Evolutionary conservation across 30 jellyfish, hydroid and myxozoan species (phyloP).

Genomic region (Chironex yamaguchii): DNA sequence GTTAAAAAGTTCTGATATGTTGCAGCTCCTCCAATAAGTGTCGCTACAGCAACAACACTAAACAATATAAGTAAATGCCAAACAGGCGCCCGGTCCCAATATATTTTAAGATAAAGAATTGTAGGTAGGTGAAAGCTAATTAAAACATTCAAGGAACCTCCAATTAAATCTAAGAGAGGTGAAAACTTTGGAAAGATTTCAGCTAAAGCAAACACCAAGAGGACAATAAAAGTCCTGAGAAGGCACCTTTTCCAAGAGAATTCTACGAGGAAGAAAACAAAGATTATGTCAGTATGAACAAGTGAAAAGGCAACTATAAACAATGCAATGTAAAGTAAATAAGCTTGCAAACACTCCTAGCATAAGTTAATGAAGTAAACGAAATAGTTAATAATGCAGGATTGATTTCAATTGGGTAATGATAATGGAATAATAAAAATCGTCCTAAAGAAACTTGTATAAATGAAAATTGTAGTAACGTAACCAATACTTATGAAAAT

Average conservation of each 20-base stretch:
- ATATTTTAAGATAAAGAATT: too few relatives aligned
- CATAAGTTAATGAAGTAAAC: too few relatives aligned
- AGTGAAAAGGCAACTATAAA: too few relatives aligned
- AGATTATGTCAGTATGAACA: too few relatives aligned
- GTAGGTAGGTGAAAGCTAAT: neutral
- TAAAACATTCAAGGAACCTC: neutral
- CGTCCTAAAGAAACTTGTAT: too few relatives aligned
- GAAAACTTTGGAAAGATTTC: neutral
- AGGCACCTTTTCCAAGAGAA: neutral
- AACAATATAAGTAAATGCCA: neutral
- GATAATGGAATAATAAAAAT: too few relatives aligned
- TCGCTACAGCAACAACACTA: neutral
- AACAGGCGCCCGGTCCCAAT: neutral
- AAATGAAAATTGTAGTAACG: too few relatives aligned
- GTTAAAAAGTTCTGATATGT: neutral
- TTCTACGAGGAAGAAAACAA: neutral
- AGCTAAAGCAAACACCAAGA: neutral
- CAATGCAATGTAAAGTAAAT: too few relatives aligned
- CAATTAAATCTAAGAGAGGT: neutral
- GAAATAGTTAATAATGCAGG: too few relatives aligned
- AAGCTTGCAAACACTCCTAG: too few relatives aligned
- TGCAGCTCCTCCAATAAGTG: neutral
- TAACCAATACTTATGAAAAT: too few relatives aligned
- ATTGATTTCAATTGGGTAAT: too few relatives aligned
- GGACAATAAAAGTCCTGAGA: neutral